Conservation (phyloP, 2,888 invertebrate genomes). For the Chorisops tibialis region DNA sequence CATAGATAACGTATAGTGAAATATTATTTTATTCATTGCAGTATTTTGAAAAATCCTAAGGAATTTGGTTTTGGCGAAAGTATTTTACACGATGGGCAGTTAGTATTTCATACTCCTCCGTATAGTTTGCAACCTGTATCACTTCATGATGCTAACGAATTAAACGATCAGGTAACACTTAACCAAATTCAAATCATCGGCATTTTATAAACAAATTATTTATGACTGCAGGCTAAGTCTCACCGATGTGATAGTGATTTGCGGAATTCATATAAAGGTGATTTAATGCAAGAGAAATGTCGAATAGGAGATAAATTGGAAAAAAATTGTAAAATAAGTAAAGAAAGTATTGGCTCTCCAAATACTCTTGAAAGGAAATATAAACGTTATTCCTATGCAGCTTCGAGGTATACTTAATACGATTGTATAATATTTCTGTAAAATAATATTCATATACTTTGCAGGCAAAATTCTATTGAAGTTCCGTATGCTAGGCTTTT, state of each 20-base stretch:
- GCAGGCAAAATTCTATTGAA: conserved; percentile 48
- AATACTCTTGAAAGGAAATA: conserved; percentile 50
- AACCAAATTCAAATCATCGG: background rate
- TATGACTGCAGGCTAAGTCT: conserved; percentile 46
- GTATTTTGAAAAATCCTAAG: conserved; percentile 70
- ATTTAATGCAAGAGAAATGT: conserved; percentile 45
- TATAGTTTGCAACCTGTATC: conserved; percentile 76
- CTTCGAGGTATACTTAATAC: conserved; percentile 36
- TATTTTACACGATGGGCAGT: conserved; percentile 77
- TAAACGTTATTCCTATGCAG: conserved; percentile 61
- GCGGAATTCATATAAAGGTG: conserved; percentile 44
- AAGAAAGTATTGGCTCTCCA: conserved; percentile 51
- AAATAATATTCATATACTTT: background rate
- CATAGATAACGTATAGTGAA: no score
- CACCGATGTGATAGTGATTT: conserved; percentile 42
- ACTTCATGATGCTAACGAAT: conserved; percentile 62
- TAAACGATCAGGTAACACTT: conserved; percentile 4
- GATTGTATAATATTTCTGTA: background rate
- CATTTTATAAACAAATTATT: no score
- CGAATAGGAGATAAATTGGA: conserved; percentile 44
- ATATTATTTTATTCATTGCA: conserved; percentile 41
- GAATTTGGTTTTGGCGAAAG: conserved; percentile 95
- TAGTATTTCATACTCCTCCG: conserved; percentile 88
- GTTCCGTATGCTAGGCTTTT: conserved; percentile 79
- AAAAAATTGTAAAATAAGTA: conserved; percentile 42